These are phyloP conservation scores for Gadus chalcogrammus DNA, from an alignment of 2,113 vertebrate species.

Conservation along the genomic window DNA sequence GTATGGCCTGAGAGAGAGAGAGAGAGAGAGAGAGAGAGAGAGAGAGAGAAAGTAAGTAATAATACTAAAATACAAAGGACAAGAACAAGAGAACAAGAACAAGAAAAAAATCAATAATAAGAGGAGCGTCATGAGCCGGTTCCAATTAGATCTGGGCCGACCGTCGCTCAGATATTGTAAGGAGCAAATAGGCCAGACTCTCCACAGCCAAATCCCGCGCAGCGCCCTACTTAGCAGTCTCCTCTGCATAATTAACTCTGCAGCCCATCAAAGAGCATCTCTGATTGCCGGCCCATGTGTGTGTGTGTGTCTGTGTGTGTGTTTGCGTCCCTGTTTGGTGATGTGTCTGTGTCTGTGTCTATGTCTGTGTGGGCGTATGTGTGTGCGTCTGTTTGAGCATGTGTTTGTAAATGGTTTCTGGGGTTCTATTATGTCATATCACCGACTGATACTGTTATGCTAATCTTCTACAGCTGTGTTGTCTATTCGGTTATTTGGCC, in stretches of 20 bases:
- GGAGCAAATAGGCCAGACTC: not conserved
- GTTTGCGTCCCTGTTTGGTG: not conserved
- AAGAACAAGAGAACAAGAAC: not conserved
- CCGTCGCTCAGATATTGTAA: not conserved
- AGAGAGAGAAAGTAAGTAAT: not conserved
- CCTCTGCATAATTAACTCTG: not conserved
- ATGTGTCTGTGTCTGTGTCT: not conserved
- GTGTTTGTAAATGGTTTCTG: no score
- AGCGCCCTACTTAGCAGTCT: not conserved
- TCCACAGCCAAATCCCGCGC: not conserved
- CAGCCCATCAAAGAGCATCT: not conserved
- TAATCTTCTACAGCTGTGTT: no score
- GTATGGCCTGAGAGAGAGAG: not conserved
- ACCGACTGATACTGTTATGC: no score
- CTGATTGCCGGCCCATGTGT: not conserved
- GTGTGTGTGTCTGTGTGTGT: not conserved
- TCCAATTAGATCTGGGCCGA: not conserved
- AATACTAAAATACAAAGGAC: not conserved
- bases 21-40: not conserved
- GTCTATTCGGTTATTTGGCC: no score
- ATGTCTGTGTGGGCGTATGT: no score
- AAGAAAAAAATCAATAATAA: no score
- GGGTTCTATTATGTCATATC: no score
- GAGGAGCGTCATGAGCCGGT: no score
- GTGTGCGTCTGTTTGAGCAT: no score